Evolutionary conservation across 2,888 invertebrate genomes (phyloP).

Genomic region (Monoplex corrugatus): DNA sequence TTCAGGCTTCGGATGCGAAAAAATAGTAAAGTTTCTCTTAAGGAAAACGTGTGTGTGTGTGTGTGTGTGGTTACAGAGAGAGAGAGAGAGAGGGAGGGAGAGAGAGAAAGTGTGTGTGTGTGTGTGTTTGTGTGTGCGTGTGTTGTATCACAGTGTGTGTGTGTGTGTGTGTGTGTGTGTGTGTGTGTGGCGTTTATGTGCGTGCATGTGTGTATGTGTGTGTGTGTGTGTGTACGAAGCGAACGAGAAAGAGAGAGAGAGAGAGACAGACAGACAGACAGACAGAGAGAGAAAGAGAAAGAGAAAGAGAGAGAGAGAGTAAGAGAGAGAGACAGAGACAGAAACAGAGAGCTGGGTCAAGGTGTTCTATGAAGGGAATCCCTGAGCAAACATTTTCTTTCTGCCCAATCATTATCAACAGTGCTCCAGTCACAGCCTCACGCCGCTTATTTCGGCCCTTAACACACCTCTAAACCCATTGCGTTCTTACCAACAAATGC

Average conservation of each 20-base stretch:
- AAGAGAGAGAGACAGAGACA: neutral
- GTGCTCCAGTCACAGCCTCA: too few species aligned
- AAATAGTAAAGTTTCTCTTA: too few species aligned
- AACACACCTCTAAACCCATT: too few species aligned
- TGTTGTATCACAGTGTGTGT: neutral
- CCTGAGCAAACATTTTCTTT: too few species aligned
- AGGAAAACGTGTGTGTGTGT: neutral
- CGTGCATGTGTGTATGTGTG: constrained; percentile 7
- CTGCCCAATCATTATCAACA: too few species aligned
- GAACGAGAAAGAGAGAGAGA: neutral
- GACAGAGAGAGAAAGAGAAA: neutral
- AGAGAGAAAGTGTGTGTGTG: too few species aligned
- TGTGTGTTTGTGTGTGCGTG: neutral
- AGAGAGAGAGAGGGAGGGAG: too few species aligned
- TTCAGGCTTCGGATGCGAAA: too few species aligned
- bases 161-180: constrained; percentile 8
- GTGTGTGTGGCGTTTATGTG: neutral
- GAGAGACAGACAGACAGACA: neutral
- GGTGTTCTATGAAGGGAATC: too few species aligned
- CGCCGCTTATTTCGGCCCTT: too few species aligned
- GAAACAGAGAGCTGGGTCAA: neutral
- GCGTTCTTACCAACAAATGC: too few species aligned
- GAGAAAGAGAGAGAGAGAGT: neutral
- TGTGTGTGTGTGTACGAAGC: neutral
- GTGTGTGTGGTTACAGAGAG: too few species aligned